Evolutionary conservation across 2,888 invertebrate genomes (phyloP).

Genomic region (Alcis repandata): DNA sequence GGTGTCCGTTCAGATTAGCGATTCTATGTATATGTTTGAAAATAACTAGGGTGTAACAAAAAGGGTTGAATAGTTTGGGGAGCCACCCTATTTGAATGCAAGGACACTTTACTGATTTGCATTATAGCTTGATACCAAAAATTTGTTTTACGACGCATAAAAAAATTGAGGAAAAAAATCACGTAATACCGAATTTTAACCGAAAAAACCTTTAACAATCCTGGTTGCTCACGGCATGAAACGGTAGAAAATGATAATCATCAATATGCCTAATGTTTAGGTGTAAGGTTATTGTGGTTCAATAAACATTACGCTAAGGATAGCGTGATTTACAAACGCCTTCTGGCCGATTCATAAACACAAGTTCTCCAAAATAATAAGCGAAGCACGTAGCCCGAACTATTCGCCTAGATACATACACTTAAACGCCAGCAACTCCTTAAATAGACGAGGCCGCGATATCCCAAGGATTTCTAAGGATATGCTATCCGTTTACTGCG

Average conservation of each 20-base stretch:
- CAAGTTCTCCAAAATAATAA: conserved; percentile 42
- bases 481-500: conserved; percentile 35
- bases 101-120: conserved; percentile 51
- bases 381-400: conserved; percentile 40
- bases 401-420: conserved; percentile 46
- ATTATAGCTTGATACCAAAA: conserved; percentile 26
- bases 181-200: not conserved
- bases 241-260: too few relatives aligned
- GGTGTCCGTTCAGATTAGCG: conserved; percentile 63
- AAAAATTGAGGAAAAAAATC: not conserved
- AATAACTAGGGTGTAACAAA: conserved; percentile 73
- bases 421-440: conserved; percentile 37
- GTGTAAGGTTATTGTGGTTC: not conserved
- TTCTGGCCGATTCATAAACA: conserved; percentile 31
- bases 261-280: not conserved
- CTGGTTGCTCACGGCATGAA: not conserved
- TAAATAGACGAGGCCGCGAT: conserved; percentile 52
- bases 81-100: conserved; percentile 65
- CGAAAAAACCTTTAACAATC: not conserved
- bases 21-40: conserved; percentile 57
- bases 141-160: not conserved
- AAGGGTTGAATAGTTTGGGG: conserved; percentile 80
- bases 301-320: not conserved
- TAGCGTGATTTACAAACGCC: conserved; percentile 9
- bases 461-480: conserved; percentile 47